A percentile compares a stretch with the other conserved stretches of the same genome.
Conservation (phyloP, 2,888 invertebrate species). For the Zelleria hepariella region DNA sequence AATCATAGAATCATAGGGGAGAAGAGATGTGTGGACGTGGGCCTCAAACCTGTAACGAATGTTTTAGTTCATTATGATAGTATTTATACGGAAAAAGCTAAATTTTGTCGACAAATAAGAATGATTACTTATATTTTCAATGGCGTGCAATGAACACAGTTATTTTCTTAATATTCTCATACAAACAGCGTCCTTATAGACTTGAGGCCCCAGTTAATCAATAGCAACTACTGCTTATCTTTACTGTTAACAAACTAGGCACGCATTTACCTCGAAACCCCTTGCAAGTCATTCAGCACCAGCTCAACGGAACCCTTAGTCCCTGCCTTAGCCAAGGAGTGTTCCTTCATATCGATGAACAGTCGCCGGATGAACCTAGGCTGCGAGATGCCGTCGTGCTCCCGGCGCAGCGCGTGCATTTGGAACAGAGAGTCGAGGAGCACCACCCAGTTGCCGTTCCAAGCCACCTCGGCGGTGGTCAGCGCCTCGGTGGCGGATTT, state of each 20-base stretch:
- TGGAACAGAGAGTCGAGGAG: slow-evolving; percentile 88
- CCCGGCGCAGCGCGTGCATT: slow-evolving; percentile 75
- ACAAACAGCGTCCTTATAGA: no score
- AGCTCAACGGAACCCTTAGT: background rate
- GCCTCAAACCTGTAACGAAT: no score
- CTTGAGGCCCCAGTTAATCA: no score
- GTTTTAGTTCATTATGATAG: no score
- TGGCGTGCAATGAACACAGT: no score
- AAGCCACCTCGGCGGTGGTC: slow-evolving; percentile 52
- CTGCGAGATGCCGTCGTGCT: slow-evolving; percentile 72
- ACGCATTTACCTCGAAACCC: background rate
- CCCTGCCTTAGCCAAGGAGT: background rate
- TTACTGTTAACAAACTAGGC: background rate
- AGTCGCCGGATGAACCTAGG: slow-evolving; percentile 59
- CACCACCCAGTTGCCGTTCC: slow-evolving; percentile 85
- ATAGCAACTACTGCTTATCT: no score
- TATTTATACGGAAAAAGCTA: no score
- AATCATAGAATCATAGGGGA: background rate
- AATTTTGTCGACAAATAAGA: no score
- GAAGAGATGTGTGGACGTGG: no score
- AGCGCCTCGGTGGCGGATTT: slow-evolving; percentile 23
- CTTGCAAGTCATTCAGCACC: background rate
- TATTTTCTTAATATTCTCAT: no score
- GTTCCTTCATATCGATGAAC: slow-evolving; percentile 25
- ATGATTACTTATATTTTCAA: no score